Conservation (phyloP, 2,888 invertebrate species). For the Uropetala carovei region DNA sequence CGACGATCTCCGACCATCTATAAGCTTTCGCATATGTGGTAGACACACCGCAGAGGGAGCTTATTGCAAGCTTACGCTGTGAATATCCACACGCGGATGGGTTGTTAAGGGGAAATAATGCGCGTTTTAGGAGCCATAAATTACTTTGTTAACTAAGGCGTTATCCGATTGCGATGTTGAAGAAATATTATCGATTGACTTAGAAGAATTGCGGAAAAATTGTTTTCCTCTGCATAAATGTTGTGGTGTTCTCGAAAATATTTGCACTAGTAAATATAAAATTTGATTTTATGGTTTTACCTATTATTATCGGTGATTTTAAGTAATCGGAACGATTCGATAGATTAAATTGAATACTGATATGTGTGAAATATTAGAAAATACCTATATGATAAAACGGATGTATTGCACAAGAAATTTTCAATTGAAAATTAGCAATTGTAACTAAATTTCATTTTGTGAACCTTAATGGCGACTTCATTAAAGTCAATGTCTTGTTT, state of each 20-base stretch:
- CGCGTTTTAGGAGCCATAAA: background rate
- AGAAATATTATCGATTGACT: background rate
- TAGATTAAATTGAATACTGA: too few relatives aligned
- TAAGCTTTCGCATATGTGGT: background rate
- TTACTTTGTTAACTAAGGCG: background rate
- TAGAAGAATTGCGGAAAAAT: background rate
- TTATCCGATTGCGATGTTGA: constrained; percentile 9
- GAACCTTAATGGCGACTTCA: too few relatives aligned
- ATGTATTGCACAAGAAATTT: too few relatives aligned
- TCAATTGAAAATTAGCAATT: too few relatives aligned
- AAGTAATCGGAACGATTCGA: too few relatives aligned
- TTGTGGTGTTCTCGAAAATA: constrained; percentile 15
- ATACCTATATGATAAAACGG: too few relatives aligned
- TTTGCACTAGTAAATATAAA: background rate
- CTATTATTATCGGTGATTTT: too few relatives aligned
- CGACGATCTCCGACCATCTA: background rate
- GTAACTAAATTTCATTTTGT: too few relatives aligned
- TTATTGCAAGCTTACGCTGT: background rate
- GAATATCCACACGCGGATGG: background rate
- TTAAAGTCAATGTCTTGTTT: too few relatives aligned
- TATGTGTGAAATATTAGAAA: too few relatives aligned
- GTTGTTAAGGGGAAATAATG: constrained; percentile 12
- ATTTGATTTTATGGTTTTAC: constrained; percentile 4
- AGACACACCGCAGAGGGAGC: background rate
- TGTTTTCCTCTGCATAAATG: background rate